Conservation (phyloP, 2,113 vertebrate genomes). For the Actenoides hombroni region DNA sequence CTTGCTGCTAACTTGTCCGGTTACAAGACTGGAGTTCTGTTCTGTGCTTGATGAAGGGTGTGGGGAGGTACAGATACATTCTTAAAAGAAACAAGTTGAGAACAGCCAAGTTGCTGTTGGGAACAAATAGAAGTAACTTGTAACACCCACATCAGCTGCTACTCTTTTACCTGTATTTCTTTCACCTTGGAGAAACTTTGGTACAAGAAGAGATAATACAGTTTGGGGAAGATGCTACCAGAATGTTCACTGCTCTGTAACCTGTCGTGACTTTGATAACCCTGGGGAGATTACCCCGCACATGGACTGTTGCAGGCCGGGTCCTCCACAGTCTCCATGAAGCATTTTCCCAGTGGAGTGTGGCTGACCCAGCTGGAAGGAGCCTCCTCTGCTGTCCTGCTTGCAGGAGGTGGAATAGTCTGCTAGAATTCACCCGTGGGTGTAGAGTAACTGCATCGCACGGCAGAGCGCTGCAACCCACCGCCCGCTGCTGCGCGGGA, state of each 20-base stretch:
- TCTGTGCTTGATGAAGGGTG: not conserved
- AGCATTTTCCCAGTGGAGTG: not conserved
- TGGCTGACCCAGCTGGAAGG: accelerated
- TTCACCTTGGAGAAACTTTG: not conserved
- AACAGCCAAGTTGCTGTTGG: not conserved
- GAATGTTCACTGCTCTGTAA: not conserved
- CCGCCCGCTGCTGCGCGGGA: not conserved
- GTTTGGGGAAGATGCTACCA: not conserved
- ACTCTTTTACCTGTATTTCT: not conserved
- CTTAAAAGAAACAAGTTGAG: not conserved
- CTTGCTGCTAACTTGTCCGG: not conserved
- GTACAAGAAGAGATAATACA: not conserved
- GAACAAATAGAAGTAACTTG: not conserved
- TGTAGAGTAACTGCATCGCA: not conserved
- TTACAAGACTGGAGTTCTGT: not conserved
- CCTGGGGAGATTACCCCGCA: not conserved
- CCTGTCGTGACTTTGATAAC: accelerated
- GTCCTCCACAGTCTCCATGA: not conserved
- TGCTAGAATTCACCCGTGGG: not conserved
- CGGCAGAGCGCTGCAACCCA: not conserved
- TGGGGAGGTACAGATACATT: not conserved
- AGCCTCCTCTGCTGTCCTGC: not conserved
- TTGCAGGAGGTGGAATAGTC: not conserved
- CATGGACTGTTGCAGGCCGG: not conserved
- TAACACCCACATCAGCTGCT: not conserved